These are phyloP conservation scores for Lampris incognitus DNA, from an alignment of 2,113 vertebrate species.

Conservation along the genomic window DNA sequence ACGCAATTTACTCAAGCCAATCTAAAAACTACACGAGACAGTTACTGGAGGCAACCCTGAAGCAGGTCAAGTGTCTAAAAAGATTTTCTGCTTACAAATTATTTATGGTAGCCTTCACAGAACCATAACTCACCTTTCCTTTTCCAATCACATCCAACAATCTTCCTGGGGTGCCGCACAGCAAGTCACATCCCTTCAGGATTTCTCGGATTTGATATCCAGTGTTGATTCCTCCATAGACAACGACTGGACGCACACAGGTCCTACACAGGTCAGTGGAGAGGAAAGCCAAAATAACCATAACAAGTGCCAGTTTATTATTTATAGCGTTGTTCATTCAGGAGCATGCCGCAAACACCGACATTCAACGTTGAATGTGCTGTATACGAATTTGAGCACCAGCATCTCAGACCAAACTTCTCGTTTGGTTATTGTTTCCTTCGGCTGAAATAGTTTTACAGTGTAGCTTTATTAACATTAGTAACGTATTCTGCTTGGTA, in stretches of 20 bases:
- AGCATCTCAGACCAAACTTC: no score
- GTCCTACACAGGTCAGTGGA: constrained; percentile 80
- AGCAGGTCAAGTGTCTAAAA: neutral
- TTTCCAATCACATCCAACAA: constrained; percentile 89
- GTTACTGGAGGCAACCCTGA: neutral
- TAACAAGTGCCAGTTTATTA: no score
- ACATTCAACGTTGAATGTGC: no score
- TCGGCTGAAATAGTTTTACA: no score
- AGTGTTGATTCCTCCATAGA: constrained; percentile 91
- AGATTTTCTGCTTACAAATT: neutral
- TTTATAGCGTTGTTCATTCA: no score
- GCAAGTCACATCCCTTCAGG: constrained; percentile 88
- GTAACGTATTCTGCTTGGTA: no score
- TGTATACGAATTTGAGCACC: no score
- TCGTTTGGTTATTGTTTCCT: no score
- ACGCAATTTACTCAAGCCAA: constrained; percentile 86
- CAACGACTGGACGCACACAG: constrained; percentile 91
- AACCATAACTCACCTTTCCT: constrained; percentile 83
- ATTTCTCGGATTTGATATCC: constrained; percentile 87
- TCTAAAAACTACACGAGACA: constrained; percentile 66
- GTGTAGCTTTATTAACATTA: no score
- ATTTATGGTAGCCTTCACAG: no score
- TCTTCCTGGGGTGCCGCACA: constrained; percentile 95
- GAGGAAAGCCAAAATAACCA: neutral
- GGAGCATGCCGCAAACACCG: no score